phyloP scores from a whole-genome alignment of 1,140 invertebrate genomes.

The Aphelinus certus region DNA sequence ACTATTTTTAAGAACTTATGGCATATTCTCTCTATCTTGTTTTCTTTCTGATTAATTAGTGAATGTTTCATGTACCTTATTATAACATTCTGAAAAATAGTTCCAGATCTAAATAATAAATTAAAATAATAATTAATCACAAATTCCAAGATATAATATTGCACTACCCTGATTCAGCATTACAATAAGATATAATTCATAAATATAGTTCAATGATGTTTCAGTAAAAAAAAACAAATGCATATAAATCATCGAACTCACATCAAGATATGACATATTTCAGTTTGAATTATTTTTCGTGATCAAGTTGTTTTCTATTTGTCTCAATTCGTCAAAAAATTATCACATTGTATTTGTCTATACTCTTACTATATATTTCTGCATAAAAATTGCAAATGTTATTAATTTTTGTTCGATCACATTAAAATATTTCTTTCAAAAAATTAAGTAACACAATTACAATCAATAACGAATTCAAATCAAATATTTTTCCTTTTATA shows the following conservation, averaged over 20 bases:
- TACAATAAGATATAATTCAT: slow-evolving; percentile 9
- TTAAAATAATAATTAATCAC: slow-evolving; percentile 13
- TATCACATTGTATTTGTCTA: too few species aligned
- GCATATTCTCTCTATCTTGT: neutral
- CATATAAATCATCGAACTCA: too few species aligned
- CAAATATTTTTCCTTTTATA: neutral
- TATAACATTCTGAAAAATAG: neutral
- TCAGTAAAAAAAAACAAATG: too few species aligned
- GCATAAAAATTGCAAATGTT: too few species aligned
- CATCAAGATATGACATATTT: too few species aligned
- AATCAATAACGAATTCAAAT: neutral
- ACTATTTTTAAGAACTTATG: slow-evolving; percentile 10
- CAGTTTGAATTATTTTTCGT: slow-evolving; percentile 2
- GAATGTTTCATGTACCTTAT: neutral
- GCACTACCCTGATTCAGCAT: slow-evolving; percentile 3
- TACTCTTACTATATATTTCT: too few species aligned
- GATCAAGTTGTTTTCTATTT: neutral
- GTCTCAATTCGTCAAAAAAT: neutral
- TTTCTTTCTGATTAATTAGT: too few species aligned
- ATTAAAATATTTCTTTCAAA: neutral
- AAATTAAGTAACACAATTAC: neutral
- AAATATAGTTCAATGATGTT: too few species aligned
- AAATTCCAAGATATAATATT: slow-evolving; percentile 17
- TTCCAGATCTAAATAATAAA: slow-evolving; percentile 25
- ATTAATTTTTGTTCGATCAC: too few species aligned